Evolutionary conservation across 2,113 vertebrate genomes (phyloP).

Genomic region (Mixornis gularis): DNA sequence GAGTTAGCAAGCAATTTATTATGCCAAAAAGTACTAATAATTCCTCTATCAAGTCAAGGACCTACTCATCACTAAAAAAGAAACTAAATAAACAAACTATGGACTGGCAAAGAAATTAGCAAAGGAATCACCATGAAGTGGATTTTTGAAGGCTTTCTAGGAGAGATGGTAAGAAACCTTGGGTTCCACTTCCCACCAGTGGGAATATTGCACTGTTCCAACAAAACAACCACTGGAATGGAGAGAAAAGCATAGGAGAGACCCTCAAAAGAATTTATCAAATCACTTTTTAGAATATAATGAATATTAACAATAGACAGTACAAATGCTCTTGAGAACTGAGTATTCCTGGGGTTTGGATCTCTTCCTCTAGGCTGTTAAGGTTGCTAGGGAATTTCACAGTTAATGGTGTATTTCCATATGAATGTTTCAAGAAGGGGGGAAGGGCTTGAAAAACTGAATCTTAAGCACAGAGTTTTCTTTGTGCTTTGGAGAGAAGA

Average conservation of each 20-base stretch:
- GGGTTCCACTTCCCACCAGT: neutral
- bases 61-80: neutral
- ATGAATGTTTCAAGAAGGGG: conserved; percentile 18
- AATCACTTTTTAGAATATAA: neutral
- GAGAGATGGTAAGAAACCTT: neutral
- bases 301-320: conserved; percentile 22
- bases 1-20: neutral
- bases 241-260: neutral
- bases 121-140: neutral
- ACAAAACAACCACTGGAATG: neutral
- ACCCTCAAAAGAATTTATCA: neutral
- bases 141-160: conserved; percentile 12
- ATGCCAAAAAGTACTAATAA: neutral
- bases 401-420: conserved; percentile 32
- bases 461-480: neutral
- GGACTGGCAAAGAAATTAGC: neutral
- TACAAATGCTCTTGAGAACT: neutral
- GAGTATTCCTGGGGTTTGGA: neutral
- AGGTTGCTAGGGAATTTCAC: conserved; percentile 40
- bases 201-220: neutral
- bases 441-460: conserved; percentile 21
- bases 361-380: neutral
- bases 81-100: neutral
- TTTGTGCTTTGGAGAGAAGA: neutral
- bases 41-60: neutral